Evolutionary conservation across 2,113 vertebrate genomes (phyloP).

Genomic region (Gasterosteus nipponicus): DNA sequence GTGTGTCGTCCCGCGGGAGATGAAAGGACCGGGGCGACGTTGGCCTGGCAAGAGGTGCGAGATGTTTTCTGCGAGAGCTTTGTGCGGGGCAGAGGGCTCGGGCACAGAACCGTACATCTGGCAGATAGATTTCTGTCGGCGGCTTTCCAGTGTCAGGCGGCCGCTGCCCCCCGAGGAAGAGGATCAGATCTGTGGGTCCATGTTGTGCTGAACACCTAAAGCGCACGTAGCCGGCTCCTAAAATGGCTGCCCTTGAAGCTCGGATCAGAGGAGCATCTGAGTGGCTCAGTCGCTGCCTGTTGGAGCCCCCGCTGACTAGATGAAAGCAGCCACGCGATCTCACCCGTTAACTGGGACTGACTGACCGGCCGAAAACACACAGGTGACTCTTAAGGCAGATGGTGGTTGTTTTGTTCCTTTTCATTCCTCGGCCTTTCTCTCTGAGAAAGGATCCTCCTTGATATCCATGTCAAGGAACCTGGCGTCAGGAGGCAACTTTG

Average conservation of each 20-base stretch:
- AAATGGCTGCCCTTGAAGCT: slow-evolving; percentile 97
- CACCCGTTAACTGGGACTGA: slow-evolving; percentile 88
- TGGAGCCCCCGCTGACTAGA: slow-evolving; percentile 89
- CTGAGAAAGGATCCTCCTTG: slow-evolving; percentile 60
- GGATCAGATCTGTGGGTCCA: slow-evolving; percentile 91
- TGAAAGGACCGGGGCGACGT: slow-evolving; percentile 56
- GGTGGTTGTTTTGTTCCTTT: slow-evolving; percentile 67
- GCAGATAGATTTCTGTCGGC: slow-evolving; percentile 84
- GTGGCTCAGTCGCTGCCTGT: slow-evolving; percentile 91
- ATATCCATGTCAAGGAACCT: slow-evolving; percentile 75
- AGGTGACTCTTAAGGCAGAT: slow-evolving; percentile 81
- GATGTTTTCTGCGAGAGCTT: slow-evolving; percentile 77
- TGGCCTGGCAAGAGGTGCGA: slow-evolving; percentile 57
- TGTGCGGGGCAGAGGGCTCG: slow-evolving; percentile 65
- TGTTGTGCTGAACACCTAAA: slow-evolving; percentile 90
- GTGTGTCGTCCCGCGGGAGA: slow-evolving; percentile 67
- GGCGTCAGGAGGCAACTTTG: slow-evolving; percentile 89
- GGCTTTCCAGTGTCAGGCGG: slow-evolving; percentile 81
- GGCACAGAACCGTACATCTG: slow-evolving; percentile 78
- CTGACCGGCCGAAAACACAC: slow-evolving; percentile 80
- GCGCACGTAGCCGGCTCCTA: slow-evolving; percentile 85
- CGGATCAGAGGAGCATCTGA: slow-evolving; percentile 88
- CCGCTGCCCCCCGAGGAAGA: slow-evolving; percentile 80
- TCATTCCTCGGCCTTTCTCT: slow-evolving; percentile 45
- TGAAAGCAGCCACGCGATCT: slow-evolving; percentile 91